Evolutionary conservation across 2,888 invertebrate species (phyloP), one percentile per base, ranked within the genome.

Genomic region (Poecilobothrus nobilitatus): DNA sequence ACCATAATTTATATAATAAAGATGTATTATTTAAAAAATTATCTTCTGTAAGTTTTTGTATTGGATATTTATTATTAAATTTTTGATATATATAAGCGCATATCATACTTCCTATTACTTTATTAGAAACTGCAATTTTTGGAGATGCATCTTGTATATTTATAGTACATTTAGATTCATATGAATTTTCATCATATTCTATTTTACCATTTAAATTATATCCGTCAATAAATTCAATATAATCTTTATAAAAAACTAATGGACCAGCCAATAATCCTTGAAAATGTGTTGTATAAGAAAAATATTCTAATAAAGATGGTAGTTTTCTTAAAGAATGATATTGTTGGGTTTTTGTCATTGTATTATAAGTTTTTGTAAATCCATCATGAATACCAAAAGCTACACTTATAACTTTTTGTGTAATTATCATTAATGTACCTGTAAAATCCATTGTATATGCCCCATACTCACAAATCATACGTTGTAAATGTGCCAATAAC

Each of bases 191-290:
- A 74, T 81, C 82, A 69, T 78, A 71, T 62, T 79, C 71, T 53
- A 81, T 77, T 73, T 81, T 80, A 72, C 81, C 83, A 15, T 80
- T 75, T 21, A 85, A 79, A 75, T 85, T 85, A 66, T 81, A 86
- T 53, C 92, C 93, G 75, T 95, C 89, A 73, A 98, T 92, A 79
- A 96, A 98, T 74, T 91, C 90, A 44, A 91, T 90, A 80, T 97
- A 99, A 81, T 98, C 97, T 67, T 89, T 87, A 82, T 94, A 98
- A 82, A 96, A 95, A 72, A 95, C 89, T 66, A 95, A 88, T 15
- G 98, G 98, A 0, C 98, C 98, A 73, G 95, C 95, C 89, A 98
- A 90, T 69, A 98, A 81, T 3, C 94, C 91, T 80, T 97, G 96
- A 82, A 98, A 99, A 76, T 94, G 91, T 78, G 97, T 87, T 61